Percentiles rank a stretch among this genome's conserved stretches.
Conservation (phyloP, 2,113 vertebrate genomes). For the Cyphomyrus discorhynchus region DNA sequence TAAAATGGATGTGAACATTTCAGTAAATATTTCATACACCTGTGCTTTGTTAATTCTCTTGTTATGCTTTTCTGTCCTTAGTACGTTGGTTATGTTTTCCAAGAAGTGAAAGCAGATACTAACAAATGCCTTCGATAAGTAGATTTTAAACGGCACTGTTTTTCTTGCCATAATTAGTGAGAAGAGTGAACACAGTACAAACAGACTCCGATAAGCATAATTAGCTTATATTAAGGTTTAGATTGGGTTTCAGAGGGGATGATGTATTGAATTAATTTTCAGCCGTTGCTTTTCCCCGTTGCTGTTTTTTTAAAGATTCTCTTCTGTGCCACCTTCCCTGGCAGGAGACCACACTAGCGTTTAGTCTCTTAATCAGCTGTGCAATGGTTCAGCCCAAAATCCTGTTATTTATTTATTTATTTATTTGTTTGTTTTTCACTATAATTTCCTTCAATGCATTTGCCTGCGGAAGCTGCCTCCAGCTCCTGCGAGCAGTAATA, state of each 20-base stretch:
- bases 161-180: conserved; percentile 24
- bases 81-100: neutral
- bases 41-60: neutral
- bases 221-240: neutral
- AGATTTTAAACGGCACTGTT: conserved; percentile 24
- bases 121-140: conserved; percentile 9
- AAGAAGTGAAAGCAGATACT: conserved; percentile 4
- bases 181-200: neutral
- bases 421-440: neutral
- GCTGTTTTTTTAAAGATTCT: conserved; percentile 12
- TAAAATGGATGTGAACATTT: neutral
- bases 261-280: conserved; percentile 34
- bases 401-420: conserved; percentile 22
- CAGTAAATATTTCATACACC: conserved; percentile 4
- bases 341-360: conserved; percentile 28
- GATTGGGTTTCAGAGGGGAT: conserved; percentile 21
- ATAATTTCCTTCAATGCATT: conserved; percentile 31
- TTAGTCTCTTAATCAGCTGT: conserved; percentile 30
- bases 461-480: conserved; percentile 12
- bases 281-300: conserved; percentile 28
- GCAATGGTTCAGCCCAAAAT: conserved; percentile 16
- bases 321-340: conserved; percentile 21
- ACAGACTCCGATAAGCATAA: conserved; percentile 4
- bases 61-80: neutral
- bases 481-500: conserved; percentile 21